Base-by-base conservation (phyloP, 2,888 invertebrate genomes). In the Acronicta aceris region DNA sequence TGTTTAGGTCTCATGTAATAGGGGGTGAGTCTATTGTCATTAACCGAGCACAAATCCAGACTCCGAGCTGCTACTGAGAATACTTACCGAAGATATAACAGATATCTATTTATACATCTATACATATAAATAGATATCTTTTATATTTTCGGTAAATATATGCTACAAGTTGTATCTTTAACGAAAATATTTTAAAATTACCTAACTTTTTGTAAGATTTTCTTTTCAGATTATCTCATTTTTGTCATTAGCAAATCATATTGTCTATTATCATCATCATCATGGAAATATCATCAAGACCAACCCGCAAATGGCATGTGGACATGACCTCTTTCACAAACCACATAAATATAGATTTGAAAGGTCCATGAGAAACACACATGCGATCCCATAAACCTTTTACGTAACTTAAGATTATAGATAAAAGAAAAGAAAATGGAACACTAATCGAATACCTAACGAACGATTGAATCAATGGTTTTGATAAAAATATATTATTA, bases 131-230 rank as follows among this genome's bases (percentile, higher is more conserved):
- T 21, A 21, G 2, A 21, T 21, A 21, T 21, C 21, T 21, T 21
- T 21, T 21, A 21, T 21, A 21, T 21, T 21, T 3, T 21, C 21
- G 21, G 21, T 21, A 21, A n/a, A n/a, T n/a, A 3, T 21, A 21
- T 21, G 21, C 51, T 56, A 57, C 55, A 16, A 21, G 52, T 58
- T 61, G 50, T 54, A 43, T n/a, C n/a, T n/a, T n/a, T 57, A 42
- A 51, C 47, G 17, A 9, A 58, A 71, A 59, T 47, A 27, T 55
- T 60, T 15, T 16, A 17, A 40, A 53, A 41, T 69, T 58, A 42
- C 45, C 42, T 54, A 71, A 72, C 45, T 56, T n/a, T n/a, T n/a
- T n/a, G n/a, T 21, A 21, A 21, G 2, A 21, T 21, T 21, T 21
- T 21, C 4, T 21, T 21, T 21, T 21, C 2, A 21, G 33, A 57